These are phyloP conservation scores for Lycocorax pyrrhopterus DNA, from an alignment of 2,113 vertebrate species.

Conservation along the genomic window DNA sequence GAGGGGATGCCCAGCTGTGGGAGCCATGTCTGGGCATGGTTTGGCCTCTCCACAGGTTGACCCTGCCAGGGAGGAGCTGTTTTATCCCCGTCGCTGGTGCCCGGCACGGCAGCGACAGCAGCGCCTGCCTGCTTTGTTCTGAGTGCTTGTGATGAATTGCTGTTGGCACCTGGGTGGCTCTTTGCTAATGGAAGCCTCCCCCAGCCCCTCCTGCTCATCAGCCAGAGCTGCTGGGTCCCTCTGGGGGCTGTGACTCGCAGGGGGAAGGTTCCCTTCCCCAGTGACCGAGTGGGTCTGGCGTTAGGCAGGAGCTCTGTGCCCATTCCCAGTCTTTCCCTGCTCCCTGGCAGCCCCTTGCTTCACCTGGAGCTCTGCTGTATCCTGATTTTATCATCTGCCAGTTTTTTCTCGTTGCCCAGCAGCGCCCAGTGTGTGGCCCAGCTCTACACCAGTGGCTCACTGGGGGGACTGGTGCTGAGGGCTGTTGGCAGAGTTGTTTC, in stretches of 20 bases:
- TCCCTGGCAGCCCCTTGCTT: background rate
- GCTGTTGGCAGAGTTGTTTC: background rate
- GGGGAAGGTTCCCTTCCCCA: background rate
- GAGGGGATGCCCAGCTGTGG: background rate
- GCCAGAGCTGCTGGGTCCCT: background rate
- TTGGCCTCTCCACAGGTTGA: background rate
- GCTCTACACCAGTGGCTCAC: background rate
- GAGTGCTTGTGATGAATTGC: background rate
- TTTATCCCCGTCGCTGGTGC: background rate
- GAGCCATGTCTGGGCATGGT: rapidly evolving
- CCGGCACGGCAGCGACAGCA: background rate
- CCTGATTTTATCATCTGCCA: background rate
- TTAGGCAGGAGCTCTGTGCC: background rate
- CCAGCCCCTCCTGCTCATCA: background rate
- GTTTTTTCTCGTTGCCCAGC: background rate
- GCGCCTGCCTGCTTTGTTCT: background rate
- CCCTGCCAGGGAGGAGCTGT: background rate
- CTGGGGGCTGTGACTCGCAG: rapidly evolving
- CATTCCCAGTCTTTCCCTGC: background rate
- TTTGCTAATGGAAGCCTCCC: background rate
- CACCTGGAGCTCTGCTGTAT: background rate
- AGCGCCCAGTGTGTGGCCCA: background rate
- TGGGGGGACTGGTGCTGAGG: background rate
- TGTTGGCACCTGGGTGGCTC: background rate
- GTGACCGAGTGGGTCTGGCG: background rate